A percentile compares a stretch with the other conserved stretches of the same genome.
Conservation (phyloP, 2,888 invertebrate species). For the Lobophora halterata region DNA sequence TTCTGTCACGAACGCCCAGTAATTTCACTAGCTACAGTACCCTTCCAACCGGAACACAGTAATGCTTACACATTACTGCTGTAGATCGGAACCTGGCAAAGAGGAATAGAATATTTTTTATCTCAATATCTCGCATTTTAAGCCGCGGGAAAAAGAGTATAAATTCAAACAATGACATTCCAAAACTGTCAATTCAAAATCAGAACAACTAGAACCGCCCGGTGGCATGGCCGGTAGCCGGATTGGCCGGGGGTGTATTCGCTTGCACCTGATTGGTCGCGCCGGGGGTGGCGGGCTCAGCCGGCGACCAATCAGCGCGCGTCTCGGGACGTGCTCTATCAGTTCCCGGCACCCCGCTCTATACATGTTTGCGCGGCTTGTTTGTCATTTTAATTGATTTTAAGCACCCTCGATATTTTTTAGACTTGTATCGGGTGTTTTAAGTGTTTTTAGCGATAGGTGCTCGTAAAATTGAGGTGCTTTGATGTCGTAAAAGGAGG, state of each 20-base stretch:
- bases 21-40: too few species aligned
- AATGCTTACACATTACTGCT: too few species aligned
- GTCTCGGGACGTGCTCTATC: slow-evolving; percentile 66
- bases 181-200: slow-evolving; percentile 34
- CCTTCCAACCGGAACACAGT: too few species aligned
- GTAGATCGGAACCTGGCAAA: too few species aligned
- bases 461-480: too few species aligned
- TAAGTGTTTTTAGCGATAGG: slow-evolving; percentile 23
- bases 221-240: slow-evolving; percentile 14
- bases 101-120: too few species aligned
- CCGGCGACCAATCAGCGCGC: slow-evolving; percentile 52
- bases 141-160: too few species aligned
- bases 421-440: slow-evolving; percentile 28
- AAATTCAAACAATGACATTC: slow-evolving; percentile 30
- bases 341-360: slow-evolving; percentile 57
- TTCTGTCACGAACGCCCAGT: too few species aligned
- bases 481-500: too few species aligned
- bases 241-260: slow-evolving; percentile 43
- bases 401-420: slow-evolving; percentile 44
- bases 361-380: slow-evolving; percentile 74
- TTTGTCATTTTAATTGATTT: slow-evolving; percentile 74
- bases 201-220: slow-evolving; percentile 33
- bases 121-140: too few species aligned
- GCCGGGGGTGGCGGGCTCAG: slow-evolving; percentile 42
- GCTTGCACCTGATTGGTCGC: slow-evolving; percentile 50